Conservation (phyloP, 2,888 invertebrate genomes). For the Dicyrtoma fusca region DNA sequence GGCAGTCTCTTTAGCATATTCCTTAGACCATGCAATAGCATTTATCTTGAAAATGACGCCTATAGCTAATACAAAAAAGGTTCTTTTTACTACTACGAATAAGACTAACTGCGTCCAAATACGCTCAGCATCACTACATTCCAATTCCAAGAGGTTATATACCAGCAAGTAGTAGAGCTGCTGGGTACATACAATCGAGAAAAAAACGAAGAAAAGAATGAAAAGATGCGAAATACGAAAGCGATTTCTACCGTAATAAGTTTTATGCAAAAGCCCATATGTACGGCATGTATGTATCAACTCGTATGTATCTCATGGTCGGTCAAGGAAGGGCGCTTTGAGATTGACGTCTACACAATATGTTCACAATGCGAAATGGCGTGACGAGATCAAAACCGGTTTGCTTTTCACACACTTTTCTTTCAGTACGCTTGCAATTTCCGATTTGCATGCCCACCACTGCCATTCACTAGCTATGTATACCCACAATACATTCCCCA, state of each 20-base stretch:
- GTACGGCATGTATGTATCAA: neutral
- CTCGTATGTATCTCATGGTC: neutral
- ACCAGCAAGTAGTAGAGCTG: neutral
- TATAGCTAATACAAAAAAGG: no score
- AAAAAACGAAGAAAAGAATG: neutral
- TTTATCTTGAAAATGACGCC: no score
- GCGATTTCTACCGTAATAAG: no score
- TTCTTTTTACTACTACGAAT: no score
- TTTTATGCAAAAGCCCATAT: neutral
- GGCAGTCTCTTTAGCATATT: no score
- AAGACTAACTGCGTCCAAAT: no score
- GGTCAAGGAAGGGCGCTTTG: constrained; percentile 30
- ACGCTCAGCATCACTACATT: neutral
- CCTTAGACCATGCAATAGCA: no score
- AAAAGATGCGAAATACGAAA: neutral
- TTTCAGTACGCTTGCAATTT: neutral
- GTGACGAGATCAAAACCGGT: constrained; percentile 17
- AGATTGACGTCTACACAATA: constrained; percentile 6
- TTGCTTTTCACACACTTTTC: constrained; percentile 5
- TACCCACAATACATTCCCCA: no score
- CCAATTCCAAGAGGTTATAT: neutral
- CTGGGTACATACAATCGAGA: no score
- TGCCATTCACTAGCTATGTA: neutral
- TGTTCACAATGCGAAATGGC: constrained; percentile 1
- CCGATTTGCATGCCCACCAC: neutral